Evolutionary conservation across 2,888 invertebrate species (phyloP).

Genomic region (Sarcophaga carnaria): DNA sequence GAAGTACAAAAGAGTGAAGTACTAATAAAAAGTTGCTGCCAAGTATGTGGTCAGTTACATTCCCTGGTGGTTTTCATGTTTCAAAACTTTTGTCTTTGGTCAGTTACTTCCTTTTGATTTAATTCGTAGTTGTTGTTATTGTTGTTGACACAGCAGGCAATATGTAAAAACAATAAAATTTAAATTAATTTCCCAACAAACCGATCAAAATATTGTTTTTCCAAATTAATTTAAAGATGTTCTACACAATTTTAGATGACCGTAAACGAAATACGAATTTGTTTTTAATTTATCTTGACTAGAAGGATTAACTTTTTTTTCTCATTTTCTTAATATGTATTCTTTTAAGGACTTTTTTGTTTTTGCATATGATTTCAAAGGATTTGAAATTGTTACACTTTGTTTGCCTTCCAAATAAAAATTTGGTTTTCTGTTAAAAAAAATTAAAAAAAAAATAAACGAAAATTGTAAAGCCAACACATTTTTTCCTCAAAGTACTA

Average conservation of each 20-base stretch:
- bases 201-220: constrained; percentile 40
- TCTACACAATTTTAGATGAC: too few relatives aligned
- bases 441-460: neutral
- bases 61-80: constrained; percentile 51
- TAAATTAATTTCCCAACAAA: constrained; percentile 25
- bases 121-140: neutral
- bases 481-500: constrained; percentile 39
- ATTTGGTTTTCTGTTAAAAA: constrained; percentile 16
- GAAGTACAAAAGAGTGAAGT: too few relatives aligned
- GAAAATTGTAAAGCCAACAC: constrained; percentile 57
- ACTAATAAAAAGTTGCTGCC: constrained; percentile 8
- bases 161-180: constrained; percentile 51
- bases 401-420: constrained; percentile 2
- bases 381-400: constrained; percentile 61
- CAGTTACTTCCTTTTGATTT: constrained; percentile 65
- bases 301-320: neutral
- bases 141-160: constrained; percentile 51
- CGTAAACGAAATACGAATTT: neutral
- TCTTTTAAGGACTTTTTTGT: neutral
- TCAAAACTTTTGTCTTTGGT: constrained; percentile 61
- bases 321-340: neutral
- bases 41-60: constrained; percentile 68
- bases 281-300: neutral
- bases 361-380: constrained; percentile 48
- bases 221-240: too few relatives aligned